These are phyloP conservation scores for Oryctolagus cuniculus DNA, from an alignment of 2,113 vertebrate genomes.

Conservation along the genomic window mOryCun1.1 NC_091439.1:109577501-109578000, in stretches of 20 bases:
- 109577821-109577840: too few relatives aligned
- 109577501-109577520: constrained; percentile 38
- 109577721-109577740: not conserved
- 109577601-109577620: constrained; percentile 34
- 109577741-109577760: constrained; percentile 23
- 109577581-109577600: constrained; percentile 13
- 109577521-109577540: constrained; percentile 8
- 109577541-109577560: not conserved
- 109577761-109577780: not conserved
- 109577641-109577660: constrained; percentile 3
- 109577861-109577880: too few relatives aligned
- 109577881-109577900: too few relatives aligned
- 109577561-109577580: not conserved
- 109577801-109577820: constrained; percentile 54
- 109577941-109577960: too few relatives aligned
- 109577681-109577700: not conserved
- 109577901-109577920: too few relatives aligned
- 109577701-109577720: not conserved
- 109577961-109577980: too few relatives aligned
- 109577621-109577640: not conserved
- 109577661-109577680: constrained; percentile 7
- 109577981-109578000: too few relatives aligned
- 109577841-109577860: too few relatives aligned
- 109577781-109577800: not conserved
- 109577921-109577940: too few relatives aligned